A percentile compares a stretch with the other conserved stretches of the same genome.
Evolutionary conservation across 2,888 invertebrate genomes (phyloP).

Genomic region (Serripes groenlandicus): DNA sequence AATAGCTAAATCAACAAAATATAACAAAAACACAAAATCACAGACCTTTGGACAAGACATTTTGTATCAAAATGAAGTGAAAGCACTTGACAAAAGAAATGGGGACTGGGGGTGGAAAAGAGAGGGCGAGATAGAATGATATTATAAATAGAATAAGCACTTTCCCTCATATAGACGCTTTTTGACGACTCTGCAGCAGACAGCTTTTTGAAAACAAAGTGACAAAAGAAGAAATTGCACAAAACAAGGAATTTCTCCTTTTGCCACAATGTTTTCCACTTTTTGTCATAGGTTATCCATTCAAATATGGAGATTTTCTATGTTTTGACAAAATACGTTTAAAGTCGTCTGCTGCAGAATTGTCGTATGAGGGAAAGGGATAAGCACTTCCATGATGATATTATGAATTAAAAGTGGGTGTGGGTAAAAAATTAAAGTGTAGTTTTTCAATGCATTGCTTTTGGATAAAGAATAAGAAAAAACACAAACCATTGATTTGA

Average conservation of each 20-base stretch:
- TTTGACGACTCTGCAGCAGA: neutral
- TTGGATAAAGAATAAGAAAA: too few species aligned
- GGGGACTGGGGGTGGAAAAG: neutral
- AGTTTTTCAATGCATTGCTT: too few species aligned
- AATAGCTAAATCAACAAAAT: slow-evolving; percentile 23
- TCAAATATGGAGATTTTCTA: too few species aligned
- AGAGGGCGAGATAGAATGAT: neutral
- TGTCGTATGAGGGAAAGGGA: too few species aligned
- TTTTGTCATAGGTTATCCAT: too few species aligned
- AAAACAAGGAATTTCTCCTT: neutral
- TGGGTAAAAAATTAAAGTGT: too few species aligned
- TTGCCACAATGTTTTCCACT: slow-evolving; percentile 7
- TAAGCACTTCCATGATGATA: too few species aligned
- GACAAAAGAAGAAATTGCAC: neutral
- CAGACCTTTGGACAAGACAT: slow-evolving; percentile 25
- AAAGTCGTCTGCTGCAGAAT: too few species aligned
- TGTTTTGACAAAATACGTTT: too few species aligned
- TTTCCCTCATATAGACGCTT: neutral
- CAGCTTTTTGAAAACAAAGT: neutral
- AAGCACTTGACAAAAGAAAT: slow-evolving; percentile 15
- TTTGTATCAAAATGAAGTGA: neutral
- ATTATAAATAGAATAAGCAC: neutral
- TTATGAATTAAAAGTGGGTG: too few species aligned
- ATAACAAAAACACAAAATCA: slow-evolving; percentile 23
- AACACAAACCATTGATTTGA: too few species aligned